A percentile compares a stretch with the other conserved stretches of the same genome.
Evolutionary conservation across 1,140 invertebrate species (phyloP).

Genomic region (Solenopsis invicta): DNA sequence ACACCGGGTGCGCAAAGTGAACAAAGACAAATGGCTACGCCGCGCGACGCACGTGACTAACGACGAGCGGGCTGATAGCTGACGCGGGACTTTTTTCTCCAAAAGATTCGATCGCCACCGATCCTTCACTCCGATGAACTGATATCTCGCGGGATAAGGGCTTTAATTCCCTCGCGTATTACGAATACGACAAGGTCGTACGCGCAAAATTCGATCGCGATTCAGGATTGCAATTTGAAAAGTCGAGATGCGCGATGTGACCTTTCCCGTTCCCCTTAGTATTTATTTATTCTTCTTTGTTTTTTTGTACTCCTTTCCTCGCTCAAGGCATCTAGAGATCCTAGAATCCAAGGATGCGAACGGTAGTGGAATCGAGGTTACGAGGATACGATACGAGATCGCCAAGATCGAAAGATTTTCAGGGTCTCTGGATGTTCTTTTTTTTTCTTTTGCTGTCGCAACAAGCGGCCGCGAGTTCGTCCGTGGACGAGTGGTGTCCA

Average conservation of each 20-base stretch:
- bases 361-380: constrained; percentile 49
- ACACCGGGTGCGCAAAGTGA: constrained; percentile 65
- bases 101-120: constrained; percentile 49
- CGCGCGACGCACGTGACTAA: constrained; percentile 57
- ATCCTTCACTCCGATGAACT: background rate
- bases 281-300: background rate
- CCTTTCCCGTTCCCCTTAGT: background rate
- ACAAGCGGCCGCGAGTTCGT: constrained; percentile 78
- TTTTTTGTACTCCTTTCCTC: background rate
- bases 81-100: constrained; percentile 48
- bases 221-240: background rate
- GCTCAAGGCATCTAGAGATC: constrained; percentile 18
- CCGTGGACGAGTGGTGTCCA: constrained; percentile 81
- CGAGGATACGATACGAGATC: constrained; percentile 49
- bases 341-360: constrained; percentile 41
- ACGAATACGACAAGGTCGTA: background rate
- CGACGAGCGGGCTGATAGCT: constrained; percentile 57
- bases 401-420: constrained; percentile 69
- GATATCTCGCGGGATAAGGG: constrained; percentile 19
- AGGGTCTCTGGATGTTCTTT: constrained; percentile 67
- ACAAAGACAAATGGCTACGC: constrained; percentile 68
- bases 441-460: constrained; percentile 75
- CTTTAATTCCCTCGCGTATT: background rate
- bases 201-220: background rate
- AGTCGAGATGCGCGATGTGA: background rate